Evolutionary conservation across 35 echinoderm and acorn worm genomes (phyloP).

Genomic region (Patiria miniata): DNA sequence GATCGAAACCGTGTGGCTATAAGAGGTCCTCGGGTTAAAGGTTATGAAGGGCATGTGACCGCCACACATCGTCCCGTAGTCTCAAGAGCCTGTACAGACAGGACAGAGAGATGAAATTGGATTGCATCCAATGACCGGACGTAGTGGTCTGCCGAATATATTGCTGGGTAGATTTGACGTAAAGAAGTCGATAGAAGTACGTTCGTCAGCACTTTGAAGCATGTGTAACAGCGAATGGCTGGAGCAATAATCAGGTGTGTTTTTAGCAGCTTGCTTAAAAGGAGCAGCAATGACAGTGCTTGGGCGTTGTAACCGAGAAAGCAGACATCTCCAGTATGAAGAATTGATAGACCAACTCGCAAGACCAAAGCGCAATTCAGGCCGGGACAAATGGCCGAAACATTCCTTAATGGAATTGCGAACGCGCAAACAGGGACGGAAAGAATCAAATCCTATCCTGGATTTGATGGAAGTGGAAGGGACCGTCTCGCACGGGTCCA

Average conservation of each 20-base stretch:
- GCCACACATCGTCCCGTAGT: background rate
- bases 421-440: background rate
- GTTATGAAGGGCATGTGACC: background rate
- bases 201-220: conserved; percentile 49
- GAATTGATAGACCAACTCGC: conserved; percentile 28
- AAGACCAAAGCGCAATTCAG: conserved; percentile 35
- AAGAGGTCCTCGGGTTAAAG: no score
- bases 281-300: conserved; percentile 21
- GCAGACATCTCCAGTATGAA: background rate
- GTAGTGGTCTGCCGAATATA: background rate
- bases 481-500: conserved; percentile 10
- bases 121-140: no score
- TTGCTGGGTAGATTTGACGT: conserved; percentile 36
- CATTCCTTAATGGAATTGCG: conserved; percentile 49
- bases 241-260: conserved; percentile 20
- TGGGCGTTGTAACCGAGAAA: background rate
- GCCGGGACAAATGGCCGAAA: conserved; percentile 38
- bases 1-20: background rate
- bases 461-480: background rate
- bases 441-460: conserved; percentile 35
- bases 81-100: background rate
- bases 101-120: no score
- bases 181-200: conserved; percentile 33
- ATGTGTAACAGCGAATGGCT: conserved; percentile 13
- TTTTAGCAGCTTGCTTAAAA: conserved; percentile 39